Evolutionary conservation across 2,113 vertebrate species (phyloP), one percentile per base, ranked within the genome.

Genomic region (Halcyon senegalensis): DNA sequence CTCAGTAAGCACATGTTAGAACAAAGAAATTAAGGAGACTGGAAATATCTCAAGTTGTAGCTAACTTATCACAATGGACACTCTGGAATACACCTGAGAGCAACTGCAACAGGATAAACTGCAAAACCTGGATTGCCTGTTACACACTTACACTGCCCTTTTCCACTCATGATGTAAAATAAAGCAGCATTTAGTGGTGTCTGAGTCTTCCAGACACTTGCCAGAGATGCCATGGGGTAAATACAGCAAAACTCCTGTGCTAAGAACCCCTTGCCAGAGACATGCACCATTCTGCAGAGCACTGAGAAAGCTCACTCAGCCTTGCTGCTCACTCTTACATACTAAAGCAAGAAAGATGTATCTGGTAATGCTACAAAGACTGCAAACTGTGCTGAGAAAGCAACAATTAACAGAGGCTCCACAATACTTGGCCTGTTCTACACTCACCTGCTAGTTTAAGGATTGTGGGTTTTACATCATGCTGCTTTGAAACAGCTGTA

Each of bases 101-200:
- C 16, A 44, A 60, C 5, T 0, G 1, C 30, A 48, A 30, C 20
- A 41, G 24, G 27, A 74, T 17, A 16, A 76, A 35, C 35, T 60
- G n/a, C 41, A 87, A 89, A 87, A 58, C 46, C 48, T 58, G 53
- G 43, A 62, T n/a, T 35, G 39, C 7, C 39, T 87, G 12, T 67
- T 37, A 51, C 1, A 33, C 6, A 44, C 25, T 66, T 33, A 66
- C 0, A 0, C 6, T 67, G 48, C 19, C 79, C 43, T 24, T 46
- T 82, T 41, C 43, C 30, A 14, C 16, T 68, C 30, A n/a, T 3
- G 4, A 14, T 7, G 23, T 39, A 75, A 70, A 89, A 78, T 4
- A 12, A 94, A 85, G 35, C 37, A 17, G 46, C 19, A 46, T 43
- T 67, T 23, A 51, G 43, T 0, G 0, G 13, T 59, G 20, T 7